A percentile compares a stretch with the other conserved stretches of the same genome.
Evolutionary conservation across 1,140 invertebrate genomes (phyloP).

Genomic region (Sesamia nonagrioides): DNA sequence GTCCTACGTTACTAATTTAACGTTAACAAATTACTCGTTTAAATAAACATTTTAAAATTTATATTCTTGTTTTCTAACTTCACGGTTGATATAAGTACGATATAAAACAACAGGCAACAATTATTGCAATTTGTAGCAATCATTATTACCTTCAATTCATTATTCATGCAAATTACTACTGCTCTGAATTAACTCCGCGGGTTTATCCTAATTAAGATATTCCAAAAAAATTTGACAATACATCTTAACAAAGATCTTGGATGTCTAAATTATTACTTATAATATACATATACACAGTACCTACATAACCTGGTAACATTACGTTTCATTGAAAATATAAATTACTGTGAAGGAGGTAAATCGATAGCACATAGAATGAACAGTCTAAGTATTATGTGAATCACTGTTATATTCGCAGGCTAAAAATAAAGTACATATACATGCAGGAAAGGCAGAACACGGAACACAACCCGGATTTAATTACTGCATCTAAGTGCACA

Average conservation of each 20-base stretch:
- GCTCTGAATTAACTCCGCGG: conserved; percentile 11
- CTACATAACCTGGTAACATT: conserved; percentile 24
- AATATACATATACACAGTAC: too few relatives aligned
- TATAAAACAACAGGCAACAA: conserved; percentile 33
- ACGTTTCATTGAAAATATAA: conserved; percentile 9
- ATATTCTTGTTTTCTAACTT: neutral
- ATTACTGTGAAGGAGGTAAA: conserved; percentile 7
- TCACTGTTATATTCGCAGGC: conserved; percentile 30
- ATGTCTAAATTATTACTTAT: conserved; percentile 11
- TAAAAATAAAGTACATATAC: conserved; percentile 28
- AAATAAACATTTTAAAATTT: neutral
- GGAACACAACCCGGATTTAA: conserved; percentile 35
- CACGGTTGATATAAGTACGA: neutral
- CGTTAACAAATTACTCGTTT: neutral
- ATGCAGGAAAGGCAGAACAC: conserved; percentile 17
- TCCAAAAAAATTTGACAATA: neutral
- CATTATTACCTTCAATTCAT: conserved; percentile 41
- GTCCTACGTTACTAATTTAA: neutral
- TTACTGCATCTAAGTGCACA: conserved; percentile 28
- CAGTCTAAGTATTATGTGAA: conserved; percentile 19
- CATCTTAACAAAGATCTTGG: neutral
- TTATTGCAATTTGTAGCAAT: conserved; percentile 33
- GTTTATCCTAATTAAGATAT: conserved; percentile 1
- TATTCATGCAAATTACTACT: conserved; percentile 51
- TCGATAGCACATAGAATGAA: conserved; percentile 28